Evolutionary conservation across 2,888 invertebrate genomes (phyloP).

Genomic region (Lypha dubia): DNA sequence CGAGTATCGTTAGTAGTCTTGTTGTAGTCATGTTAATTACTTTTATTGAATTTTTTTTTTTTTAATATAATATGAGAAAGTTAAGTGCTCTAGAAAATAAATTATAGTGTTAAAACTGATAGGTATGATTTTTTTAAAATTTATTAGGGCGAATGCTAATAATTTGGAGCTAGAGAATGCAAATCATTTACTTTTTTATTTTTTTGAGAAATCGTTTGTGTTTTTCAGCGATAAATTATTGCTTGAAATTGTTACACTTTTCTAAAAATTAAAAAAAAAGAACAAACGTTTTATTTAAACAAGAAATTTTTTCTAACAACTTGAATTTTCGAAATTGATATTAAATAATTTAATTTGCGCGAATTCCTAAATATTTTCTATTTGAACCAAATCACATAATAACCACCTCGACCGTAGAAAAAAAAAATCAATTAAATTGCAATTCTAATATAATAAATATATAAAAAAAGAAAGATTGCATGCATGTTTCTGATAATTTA

Average conservation of each 20-base stretch:
- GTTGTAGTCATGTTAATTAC: slow-evolving; percentile 37
- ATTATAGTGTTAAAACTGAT: slow-evolving; percentile 39
- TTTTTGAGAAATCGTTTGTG: not conserved
- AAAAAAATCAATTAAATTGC: not conserved
- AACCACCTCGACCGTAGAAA: too few species aligned
- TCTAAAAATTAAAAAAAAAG: too few species aligned
- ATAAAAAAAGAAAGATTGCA: not conserved
- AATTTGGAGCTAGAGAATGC: not conserved
- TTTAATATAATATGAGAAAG: slow-evolving; percentile 49
- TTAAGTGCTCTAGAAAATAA: slow-evolving; percentile 62
- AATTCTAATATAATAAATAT: not conserved
- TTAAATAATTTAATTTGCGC: too few species aligned
- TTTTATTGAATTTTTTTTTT: slow-evolving; percentile 31
- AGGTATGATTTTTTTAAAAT: slow-evolving; percentile 8
- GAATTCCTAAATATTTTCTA: too few species aligned
- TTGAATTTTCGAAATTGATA: too few species aligned
- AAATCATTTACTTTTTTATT: too few species aligned
- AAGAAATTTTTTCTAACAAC: too few species aligned
- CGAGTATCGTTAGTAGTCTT: not conserved
- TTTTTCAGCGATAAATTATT: not conserved
- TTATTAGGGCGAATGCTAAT: slow-evolving; percentile 41
- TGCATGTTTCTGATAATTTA: slow-evolving; percentile 31
- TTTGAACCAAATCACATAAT: too few species aligned
- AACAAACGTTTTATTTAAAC: too few species aligned
- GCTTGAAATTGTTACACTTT: not conserved